Evolutionary conservation across 2,888 invertebrate genomes (phyloP).

Genomic region (Cryptocheilus praepositus): DNA sequence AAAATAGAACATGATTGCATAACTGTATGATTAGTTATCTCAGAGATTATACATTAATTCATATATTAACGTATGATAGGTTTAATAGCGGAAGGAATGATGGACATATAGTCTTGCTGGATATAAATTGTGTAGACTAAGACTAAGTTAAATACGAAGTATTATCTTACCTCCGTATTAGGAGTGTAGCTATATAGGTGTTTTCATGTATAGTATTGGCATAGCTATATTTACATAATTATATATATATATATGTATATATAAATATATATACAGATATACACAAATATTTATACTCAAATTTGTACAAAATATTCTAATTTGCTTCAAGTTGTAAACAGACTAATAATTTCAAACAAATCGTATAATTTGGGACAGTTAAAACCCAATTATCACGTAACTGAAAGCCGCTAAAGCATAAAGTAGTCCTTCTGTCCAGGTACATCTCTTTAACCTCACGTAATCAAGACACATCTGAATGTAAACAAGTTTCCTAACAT

Average conservation of each 20-base stretch:
- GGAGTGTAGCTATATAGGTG: background rate
- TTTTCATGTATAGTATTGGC: slow-evolving; percentile 25
- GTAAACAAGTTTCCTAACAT: background rate
- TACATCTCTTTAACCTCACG: slow-evolving; percentile 1
- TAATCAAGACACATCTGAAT: background rate
- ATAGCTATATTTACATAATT: slow-evolving; percentile 39
- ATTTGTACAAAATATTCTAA: background rate
- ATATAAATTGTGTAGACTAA: no score
- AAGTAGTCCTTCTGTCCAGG: background rate
- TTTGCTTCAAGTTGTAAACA: background rate
- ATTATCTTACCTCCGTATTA: slow-evolving; percentile 27
- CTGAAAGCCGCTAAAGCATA: no score
- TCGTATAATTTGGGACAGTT: background rate
- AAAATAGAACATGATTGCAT: no score
- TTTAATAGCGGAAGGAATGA: no score
- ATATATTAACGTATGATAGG: background rate
- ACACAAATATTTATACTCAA: background rate
- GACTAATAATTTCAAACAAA: slow-evolving; percentile 1
- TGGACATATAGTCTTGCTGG: no score
- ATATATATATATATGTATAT: slow-evolving; percentile 43
- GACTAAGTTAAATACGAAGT: background rate
- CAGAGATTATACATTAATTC: background rate
- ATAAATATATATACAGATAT: slow-evolving; percentile 24
- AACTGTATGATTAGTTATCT: background rate
- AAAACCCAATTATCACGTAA: background rate